Evolutionary conservation across 2,113 vertebrate species (phyloP).

Genomic region (Sphyrna mokarran): DNA sequence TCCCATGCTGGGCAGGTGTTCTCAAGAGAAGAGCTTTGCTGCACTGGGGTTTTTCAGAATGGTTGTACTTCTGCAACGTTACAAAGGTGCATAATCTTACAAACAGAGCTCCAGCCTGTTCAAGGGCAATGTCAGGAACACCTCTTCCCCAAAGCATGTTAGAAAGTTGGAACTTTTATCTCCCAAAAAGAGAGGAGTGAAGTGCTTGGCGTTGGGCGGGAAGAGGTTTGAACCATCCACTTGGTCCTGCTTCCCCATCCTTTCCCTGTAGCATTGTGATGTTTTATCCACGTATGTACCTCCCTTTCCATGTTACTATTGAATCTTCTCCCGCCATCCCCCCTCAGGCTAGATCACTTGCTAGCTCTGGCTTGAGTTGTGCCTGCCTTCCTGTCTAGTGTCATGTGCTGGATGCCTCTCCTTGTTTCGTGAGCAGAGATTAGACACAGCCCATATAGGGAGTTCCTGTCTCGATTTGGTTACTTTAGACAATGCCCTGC

Average conservation of each 20-base stretch:
- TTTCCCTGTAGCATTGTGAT: not conserved
- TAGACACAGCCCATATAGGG: not conserved
- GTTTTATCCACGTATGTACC: not conserved
- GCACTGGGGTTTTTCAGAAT: not conserved
- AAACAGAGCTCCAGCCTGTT: not conserved
- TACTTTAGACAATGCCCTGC: not conserved
- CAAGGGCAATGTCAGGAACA: not conserved
- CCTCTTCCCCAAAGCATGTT: not conserved
- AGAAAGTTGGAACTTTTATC: not conserved
- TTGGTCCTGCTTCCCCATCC: not conserved
- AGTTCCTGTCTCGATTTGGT: not conserved
- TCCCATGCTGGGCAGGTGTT: not conserved
- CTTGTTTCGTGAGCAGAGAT: not conserved
- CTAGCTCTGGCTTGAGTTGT: not conserved
- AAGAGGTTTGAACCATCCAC: not conserved
- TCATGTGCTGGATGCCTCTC: not conserved
- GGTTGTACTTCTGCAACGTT: not conserved
- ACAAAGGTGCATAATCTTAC: not conserved
- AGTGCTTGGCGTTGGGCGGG: no score
- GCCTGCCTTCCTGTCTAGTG: not conserved
- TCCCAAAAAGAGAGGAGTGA: not conserved
- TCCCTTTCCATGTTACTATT: not conserved
- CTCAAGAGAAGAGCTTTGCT: not conserved
- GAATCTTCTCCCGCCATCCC: not conserved
- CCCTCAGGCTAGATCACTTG: not conserved